These are phyloP conservation scores for Neodontobutis hainanensis DNA, from an alignment of 2,113 vertebrate species.

Conservation along the genomic window DNA sequence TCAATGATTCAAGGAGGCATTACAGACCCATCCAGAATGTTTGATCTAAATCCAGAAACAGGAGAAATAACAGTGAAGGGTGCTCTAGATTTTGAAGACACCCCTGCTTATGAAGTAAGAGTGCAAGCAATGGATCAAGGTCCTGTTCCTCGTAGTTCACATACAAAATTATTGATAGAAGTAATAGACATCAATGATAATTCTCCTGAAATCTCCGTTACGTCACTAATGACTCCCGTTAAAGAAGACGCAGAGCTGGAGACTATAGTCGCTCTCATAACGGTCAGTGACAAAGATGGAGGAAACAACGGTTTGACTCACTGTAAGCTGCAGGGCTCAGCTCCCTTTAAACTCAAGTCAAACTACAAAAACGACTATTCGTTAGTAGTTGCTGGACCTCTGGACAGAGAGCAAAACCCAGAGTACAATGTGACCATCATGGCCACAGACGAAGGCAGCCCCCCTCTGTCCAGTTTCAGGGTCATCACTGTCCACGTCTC, in stretches of 20 bases:
- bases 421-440: slow-evolving; percentile 81
- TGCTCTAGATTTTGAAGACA: slow-evolving; percentile 77
- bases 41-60: slow-evolving; percentile 76
- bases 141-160: slow-evolving; percentile 29
- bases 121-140: slow-evolving; percentile 74
- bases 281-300: slow-evolving; percentile 82
- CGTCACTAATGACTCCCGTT: slow-evolving; percentile 80
- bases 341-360: slow-evolving; percentile 65
- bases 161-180: slow-evolving; percentile 84
- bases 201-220: slow-evolving; percentile 81
- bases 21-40: slow-evolving; percentile 69
- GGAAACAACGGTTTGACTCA: slow-evolving; percentile 57
- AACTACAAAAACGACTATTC: slow-evolving; percentile 88
- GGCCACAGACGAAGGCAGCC: slow-evolving; percentile 82
- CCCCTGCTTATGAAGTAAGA: slow-evolving; percentile 67
- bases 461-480: slow-evolving; percentile 75
- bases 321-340: slow-evolving; percentile 38
- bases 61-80: slow-evolving; percentile 81
- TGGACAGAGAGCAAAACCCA: slow-evolving; percentile 83
- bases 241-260: slow-evolving; percentile 80
- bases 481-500: slow-evolving; percentile 79
- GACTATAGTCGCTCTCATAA: slow-evolving; percentile 84
- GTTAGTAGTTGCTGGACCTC: slow-evolving; percentile 77
- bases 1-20: slow-evolving; percentile 77
- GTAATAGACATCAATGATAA: slow-evolving; percentile 88